These are phyloP conservation scores for Cottoperca gobio DNA, from an alignment of 2,797 vertebrate species.

Conservation along the genomic window DNA sequence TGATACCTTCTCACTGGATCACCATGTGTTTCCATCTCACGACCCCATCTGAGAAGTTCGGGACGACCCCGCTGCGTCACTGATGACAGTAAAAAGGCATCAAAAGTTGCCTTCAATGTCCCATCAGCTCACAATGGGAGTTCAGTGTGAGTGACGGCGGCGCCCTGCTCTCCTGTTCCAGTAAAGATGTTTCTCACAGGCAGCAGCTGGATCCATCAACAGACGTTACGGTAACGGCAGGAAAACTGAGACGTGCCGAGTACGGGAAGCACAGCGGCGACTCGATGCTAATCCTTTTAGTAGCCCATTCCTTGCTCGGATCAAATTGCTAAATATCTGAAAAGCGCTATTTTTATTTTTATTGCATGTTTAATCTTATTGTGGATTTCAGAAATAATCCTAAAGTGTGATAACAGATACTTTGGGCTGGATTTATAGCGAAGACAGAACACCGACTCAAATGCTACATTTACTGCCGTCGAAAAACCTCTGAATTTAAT, in stretches of 20 bases:
- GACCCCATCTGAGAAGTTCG: background rate
- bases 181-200: background rate
- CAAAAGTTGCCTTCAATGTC: constrained; percentile 4
- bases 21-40: background rate
- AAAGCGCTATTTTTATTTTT: background rate
- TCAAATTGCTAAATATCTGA: constrained; percentile 12
- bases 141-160: background rate
- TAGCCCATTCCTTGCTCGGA: background rate
- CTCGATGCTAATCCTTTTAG: constrained; percentile 40
- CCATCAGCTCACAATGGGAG: constrained; percentile 21
- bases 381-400: constrained; percentile 9
- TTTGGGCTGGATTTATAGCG: background rate
- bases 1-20: too few species aligned
- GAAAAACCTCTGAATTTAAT: too few species aligned
- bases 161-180: too few species aligned
- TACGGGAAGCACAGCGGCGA: constrained; percentile 13
- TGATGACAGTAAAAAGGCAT: background rate
- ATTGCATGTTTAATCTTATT: background rate
- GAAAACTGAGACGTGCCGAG: background rate
- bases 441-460: too few species aligned
- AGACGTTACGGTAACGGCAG: constrained; percentile 25
- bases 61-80: constrained; percentile 4
- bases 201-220: background rate
- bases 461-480: too few species aligned
- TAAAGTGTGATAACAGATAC: background rate